A percentile compares a stretch with the other conserved stretches of the same genome.
Evolutionary conservation across 2,888 invertebrate species (phyloP).

Genomic region (Dicyrtoma fusca): DNA sequence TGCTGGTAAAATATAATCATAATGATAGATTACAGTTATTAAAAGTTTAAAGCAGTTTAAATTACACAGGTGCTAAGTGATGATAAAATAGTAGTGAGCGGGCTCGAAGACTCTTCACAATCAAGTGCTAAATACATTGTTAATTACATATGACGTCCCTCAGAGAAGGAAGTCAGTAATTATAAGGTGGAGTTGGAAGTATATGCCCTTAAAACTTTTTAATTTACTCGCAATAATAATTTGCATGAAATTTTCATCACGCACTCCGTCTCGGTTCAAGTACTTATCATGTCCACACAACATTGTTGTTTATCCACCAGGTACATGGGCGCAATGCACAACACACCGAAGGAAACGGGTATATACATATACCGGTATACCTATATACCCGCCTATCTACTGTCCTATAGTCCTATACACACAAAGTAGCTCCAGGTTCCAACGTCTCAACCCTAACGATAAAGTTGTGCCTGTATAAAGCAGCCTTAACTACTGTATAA

Average conservation of each 20-base stretch:
- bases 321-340: too few species aligned
- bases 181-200: constrained; percentile 26
- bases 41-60: not conserved
- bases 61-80: too few species aligned
- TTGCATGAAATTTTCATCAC: not conserved
- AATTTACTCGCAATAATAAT: not conserved
- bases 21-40: not conserved
- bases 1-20: too few species aligned
- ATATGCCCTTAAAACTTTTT: constrained; percentile 19
- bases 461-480: too few species aligned
- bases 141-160: constrained; percentile 15
- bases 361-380: too few species aligned
- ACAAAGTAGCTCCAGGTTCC: too few species aligned
- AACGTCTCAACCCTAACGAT: too few species aligned
- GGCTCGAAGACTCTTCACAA: constrained; percentile 1
- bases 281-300: not conserved
- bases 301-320: not conserved
- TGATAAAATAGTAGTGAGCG: not conserved
- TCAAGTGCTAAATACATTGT: constrained; percentile 25
- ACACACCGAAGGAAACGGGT: too few species aligned
- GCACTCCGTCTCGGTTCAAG: not conserved
- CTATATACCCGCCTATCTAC: too few species aligned
- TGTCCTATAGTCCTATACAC: too few species aligned
- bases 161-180: constrained; percentile 18
- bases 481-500: too few species aligned